Evolutionary conservation across 2,888 invertebrate species (phyloP).

Genomic region (Diabrotica balteata): DNA sequence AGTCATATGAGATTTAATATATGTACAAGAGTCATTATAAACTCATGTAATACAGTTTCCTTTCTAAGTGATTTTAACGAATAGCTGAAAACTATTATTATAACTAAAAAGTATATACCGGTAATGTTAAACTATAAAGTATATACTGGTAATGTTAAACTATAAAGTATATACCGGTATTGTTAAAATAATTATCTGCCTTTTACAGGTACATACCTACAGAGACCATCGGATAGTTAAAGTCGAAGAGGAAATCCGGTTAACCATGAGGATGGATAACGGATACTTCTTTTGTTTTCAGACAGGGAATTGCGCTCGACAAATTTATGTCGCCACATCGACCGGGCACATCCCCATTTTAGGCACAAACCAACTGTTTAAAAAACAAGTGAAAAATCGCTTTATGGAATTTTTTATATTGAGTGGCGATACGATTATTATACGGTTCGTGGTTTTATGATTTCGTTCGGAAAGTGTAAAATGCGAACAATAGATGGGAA

Average conservation of each 20-base stretch:
- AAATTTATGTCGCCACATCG: constrained; percentile 11
- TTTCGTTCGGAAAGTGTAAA: constrained; percentile 3
- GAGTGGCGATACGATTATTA: constrained; percentile 2
- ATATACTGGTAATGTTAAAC: too few species aligned
- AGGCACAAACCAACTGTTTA: constrained; percentile 10
- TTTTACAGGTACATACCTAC: constrained; percentile 3
- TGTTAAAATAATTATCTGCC: constrained; percentile 1
- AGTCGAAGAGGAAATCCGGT: constrained; percentile 37
- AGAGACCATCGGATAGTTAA: constrained; percentile 11
- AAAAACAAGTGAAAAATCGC: not conserved
- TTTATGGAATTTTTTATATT: not conserved
- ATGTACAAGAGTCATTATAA: too few species aligned
- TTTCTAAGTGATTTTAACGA: too few species aligned
- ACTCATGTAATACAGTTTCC: too few species aligned
- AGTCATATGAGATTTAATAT: too few species aligned
- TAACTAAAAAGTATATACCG: too few species aligned
- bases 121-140: too few species aligned
- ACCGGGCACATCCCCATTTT: constrained; percentile 6
- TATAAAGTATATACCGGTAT: too few species aligned
- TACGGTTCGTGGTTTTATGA: not conserved
- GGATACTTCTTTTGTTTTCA: constrained; percentile 29
- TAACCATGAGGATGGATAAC: constrained; percentile 23
- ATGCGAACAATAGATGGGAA: not conserved
- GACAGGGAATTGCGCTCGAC: constrained; percentile 31
- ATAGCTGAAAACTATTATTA: too few species aligned